Percentiles rank a stretch among this genome's conserved stretches.
phyloP scores from a whole-genome alignment of 2,797 vertebrate species.

The Pachyuromys duprasi region DNA sequence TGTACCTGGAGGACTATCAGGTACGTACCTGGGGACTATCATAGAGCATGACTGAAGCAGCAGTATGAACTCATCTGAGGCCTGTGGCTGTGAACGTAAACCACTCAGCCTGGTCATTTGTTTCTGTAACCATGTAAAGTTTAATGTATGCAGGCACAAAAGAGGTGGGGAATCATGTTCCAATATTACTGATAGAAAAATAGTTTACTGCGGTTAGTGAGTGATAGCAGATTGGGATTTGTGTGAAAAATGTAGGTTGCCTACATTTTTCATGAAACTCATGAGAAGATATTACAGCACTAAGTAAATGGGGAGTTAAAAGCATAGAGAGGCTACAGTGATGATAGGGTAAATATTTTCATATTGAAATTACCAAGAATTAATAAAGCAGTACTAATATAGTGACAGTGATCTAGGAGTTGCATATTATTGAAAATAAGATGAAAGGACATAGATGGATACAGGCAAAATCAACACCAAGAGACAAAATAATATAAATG shows the following conservation, averaged over 20 bases:
- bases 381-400: neutral
- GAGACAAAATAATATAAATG: neutral
- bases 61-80: neutral
- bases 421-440: neutral
- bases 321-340: neutral
- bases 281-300: neutral
- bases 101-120: neutral
- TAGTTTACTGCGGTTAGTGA: neutral
- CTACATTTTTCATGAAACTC: neutral
- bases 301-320: neutral
- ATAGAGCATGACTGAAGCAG: neutral
- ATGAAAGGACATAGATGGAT: neutral
- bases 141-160: neutral
- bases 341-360: neutral
- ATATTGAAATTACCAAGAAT: neutral
- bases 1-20: neutral
- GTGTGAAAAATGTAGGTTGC: neutral
- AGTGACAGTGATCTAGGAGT: neutral
- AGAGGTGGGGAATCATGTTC: neutral
- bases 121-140: neutral
- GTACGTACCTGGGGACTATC: neutral
- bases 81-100: neutral
- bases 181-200: neutral
- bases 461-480: neutral
- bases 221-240: neutral